These are phyloP conservation scores for Halichondria panicea DNA, from an alignment of 37 sponge, comb jelly and placozoan species.

Conservation along the genomic window DNA sequence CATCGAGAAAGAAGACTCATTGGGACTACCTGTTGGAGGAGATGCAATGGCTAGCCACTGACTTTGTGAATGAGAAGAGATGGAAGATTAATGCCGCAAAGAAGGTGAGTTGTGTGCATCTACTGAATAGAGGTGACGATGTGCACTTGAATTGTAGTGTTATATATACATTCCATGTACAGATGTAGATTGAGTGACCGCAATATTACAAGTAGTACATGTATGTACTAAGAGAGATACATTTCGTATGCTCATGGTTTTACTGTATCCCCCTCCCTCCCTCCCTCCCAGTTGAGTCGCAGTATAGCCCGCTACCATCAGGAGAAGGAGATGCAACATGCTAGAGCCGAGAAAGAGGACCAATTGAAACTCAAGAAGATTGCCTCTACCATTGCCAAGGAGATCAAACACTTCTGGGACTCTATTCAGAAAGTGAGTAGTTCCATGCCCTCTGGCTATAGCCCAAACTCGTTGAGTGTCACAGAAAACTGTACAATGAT, in stretches of 20 bases:
- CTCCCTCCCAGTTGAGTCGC: slow-evolving; percentile 56
- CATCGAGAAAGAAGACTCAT: slow-evolving; percentile 69
- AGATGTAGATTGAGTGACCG: no score
- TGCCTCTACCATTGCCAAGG: slow-evolving; percentile 90
- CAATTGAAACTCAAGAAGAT: slow-evolving; percentile 74
- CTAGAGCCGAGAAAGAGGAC: slow-evolving; percentile 72
- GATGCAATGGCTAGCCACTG: slow-evolving; percentile 96
- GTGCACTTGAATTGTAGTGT: slow-evolving; percentile 9
- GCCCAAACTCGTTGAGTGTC: no score
- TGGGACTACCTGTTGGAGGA: slow-evolving; percentile 98
- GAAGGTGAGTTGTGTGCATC: slow-evolving; percentile 78
- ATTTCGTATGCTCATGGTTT: neutral
- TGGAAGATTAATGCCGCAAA: slow-evolving; percentile 89
- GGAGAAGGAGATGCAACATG: slow-evolving; percentile 61
- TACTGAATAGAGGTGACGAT: no score
- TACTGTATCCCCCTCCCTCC: neutral
- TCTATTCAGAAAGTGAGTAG: slow-evolving; percentile 64
- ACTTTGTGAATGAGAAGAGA: slow-evolving; percentile 91
- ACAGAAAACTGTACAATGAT: no score
- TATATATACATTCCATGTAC: neutral
- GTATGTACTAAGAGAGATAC: neutral
- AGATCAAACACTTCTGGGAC: slow-evolving; percentile 89
- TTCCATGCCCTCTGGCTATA: neutral
- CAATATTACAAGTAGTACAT: no score
- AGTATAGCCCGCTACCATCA: slow-evolving; percentile 73